These are phyloP conservation scores for Hippocampus barbouri DNA, from an alignment of 2,113 vertebrate genomes.

Conservation along the genomic window DNA sequence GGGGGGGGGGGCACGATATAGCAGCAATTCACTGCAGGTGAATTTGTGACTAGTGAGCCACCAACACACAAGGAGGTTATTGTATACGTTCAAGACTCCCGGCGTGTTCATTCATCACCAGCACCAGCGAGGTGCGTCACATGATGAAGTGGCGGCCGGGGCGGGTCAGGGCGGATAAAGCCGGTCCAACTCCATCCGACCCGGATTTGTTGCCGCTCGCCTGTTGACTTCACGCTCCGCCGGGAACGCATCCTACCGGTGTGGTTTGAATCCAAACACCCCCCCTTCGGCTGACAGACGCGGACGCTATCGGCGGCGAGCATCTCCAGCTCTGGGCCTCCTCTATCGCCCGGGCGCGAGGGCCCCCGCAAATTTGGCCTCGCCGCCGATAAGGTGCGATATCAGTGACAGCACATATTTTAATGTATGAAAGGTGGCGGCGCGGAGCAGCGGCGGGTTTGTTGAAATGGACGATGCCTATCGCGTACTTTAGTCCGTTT, in stretches of 20 bases:
- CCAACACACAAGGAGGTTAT: neutral
- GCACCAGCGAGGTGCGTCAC: slow-evolving; percentile 43
- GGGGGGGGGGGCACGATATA: neutral
- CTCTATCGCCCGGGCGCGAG: slow-evolving; percentile 83
- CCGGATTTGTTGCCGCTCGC: neutral
- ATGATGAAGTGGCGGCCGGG: slow-evolving; percentile 41
- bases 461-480: slow-evolving; percentile 98
- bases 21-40: neutral
- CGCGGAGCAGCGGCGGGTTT: slow-evolving; percentile 93
- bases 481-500: slow-evolving; percentile 74
- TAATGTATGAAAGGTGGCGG: slow-evolving; percentile 92
- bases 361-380: slow-evolving; percentile 84
- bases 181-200: slow-evolving; percentile 3
- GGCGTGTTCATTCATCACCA: slow-evolving; percentile 58
- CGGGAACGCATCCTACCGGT: neutral
- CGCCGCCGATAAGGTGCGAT: slow-evolving; percentile 88
- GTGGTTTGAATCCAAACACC: slow-evolving; percentile 41
- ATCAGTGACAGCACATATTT: slow-evolving; percentile 97
- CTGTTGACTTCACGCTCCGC: slow-evolving; percentile 27
- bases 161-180: slow-evolving; percentile 30
- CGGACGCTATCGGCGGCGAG: slow-evolving; percentile 79
- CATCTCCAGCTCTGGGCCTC: slow-evolving; percentile 78
- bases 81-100: neutral
- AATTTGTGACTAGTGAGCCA: neutral
- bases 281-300: slow-evolving; percentile 70